Base-by-base conservation (phyloP, 2,888 invertebrate genomes). In the Dryobotodes eremita region DNA sequence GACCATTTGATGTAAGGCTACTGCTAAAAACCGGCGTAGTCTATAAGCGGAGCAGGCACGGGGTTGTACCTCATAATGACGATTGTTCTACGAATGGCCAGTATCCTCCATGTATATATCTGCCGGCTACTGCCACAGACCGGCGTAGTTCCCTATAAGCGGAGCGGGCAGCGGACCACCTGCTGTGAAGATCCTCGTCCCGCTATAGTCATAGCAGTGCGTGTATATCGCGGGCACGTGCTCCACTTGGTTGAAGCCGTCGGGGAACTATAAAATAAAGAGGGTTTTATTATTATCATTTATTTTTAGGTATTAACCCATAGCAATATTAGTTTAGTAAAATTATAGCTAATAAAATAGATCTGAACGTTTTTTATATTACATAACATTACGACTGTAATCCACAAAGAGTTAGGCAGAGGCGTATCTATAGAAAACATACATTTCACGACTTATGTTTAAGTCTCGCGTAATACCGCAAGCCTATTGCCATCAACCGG, bases 151-250 rank as follows among this genome's bases (percentile, higher is more conserved):
- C 76, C 99, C 99, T 85, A 98, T 98, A 57, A 99, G 97, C 75
- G 98, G 98, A 5, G 99, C 98, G 48, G 99, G 99, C 75, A 99
- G 97, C 1, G 99, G 99, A 0, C 99, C 99, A 13, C 99, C 99
- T 17, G 99, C 99, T 0, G 99, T 98, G 97, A 99, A 99, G 61
- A 99, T 97, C 77, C 99, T 97, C 23, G 99, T 99, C 23, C 99
- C 99, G 85, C 98, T 98, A 88, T 98, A 98, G 95, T 99, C 99
- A 94, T 99, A 99, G 95, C 99, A 99, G 94, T 99, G 99, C 4
- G 99, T 99, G 95, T 99, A 99, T 91, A 99, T 99, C 31, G 99
- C 99, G 53, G 99, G 98, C 81, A 98, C 98, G 95, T 99, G 99
- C 95, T 98, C 98, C 77, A 98, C 98, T 90, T 98, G 98, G 95